These are phyloP conservation scores for Picathartes gymnocephalus DNA, from an alignment of 2,113 vertebrate genomes.

Conservation along the genomic window DNA sequence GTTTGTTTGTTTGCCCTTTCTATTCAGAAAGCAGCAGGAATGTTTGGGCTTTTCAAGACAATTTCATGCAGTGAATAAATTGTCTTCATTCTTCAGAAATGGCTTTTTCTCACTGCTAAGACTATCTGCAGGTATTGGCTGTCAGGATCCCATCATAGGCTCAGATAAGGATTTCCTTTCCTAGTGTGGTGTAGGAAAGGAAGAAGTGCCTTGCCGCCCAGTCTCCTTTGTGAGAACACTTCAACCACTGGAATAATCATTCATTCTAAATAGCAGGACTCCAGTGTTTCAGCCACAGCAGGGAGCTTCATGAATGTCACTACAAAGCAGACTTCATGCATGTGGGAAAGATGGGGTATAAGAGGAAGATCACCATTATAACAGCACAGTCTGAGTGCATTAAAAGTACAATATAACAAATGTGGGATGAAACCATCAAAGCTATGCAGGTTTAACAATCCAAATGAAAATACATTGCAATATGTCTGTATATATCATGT, in stretches of 20 bases:
- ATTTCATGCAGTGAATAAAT: background rate
- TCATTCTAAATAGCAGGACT: constrained; percentile 45
- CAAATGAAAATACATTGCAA: constrained; percentile 11
- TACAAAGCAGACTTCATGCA: constrained; percentile 51
- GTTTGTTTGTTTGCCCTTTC: background rate
- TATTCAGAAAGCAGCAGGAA: background rate
- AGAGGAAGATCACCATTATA: constrained; percentile 43
- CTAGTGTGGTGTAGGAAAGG: background rate
- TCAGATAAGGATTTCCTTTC: constrained; percentile 19
- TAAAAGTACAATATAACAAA: constrained; percentile 63
- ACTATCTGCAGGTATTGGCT: background rate
- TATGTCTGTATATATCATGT: background rate
- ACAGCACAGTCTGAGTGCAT: constrained; percentile 30
- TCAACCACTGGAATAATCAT: constrained; percentile 42
- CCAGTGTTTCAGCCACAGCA: constrained; percentile 28
- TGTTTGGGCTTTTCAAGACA: background rate
- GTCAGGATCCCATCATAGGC: background rate
- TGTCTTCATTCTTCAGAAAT: background rate
- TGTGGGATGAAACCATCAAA: constrained; percentile 50
- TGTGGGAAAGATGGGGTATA: constrained; percentile 37
- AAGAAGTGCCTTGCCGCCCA: background rate
- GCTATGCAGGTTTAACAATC: constrained; percentile 23
- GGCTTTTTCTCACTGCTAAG: background rate
- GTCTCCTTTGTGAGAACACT: constrained; percentile 49
- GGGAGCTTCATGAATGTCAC: constrained; percentile 60